phyloP scores from a whole-genome alignment of 2,113 vertebrate species.

The Taurulus bubalis region DNA sequence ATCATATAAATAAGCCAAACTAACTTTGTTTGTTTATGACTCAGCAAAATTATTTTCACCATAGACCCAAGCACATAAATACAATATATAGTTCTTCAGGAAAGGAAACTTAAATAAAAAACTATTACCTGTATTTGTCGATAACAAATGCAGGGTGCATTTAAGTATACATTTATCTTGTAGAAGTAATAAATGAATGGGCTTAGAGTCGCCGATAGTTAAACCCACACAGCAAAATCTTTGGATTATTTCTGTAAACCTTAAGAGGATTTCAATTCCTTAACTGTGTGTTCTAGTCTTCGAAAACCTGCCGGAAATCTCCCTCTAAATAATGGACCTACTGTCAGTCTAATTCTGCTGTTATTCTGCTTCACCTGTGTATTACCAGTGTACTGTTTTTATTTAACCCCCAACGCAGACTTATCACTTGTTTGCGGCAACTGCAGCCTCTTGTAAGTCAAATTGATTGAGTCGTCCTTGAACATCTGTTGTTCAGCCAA shows the following conservation, averaged over 20 bases:
- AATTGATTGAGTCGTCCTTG: constrained; percentile 85
- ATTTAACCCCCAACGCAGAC: constrained; percentile 43
- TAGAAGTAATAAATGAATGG: not conserved
- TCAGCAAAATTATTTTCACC: constrained; percentile 31
- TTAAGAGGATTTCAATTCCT: constrained; percentile 26
- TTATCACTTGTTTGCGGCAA: constrained; percentile 72
- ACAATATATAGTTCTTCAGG: not conserved
- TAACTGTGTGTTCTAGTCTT: constrained; percentile 33
- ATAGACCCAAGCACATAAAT: constrained; percentile 9
- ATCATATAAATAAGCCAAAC: constrained; percentile 27
- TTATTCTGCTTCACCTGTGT: constrained; percentile 42
- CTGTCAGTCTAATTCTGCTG: constrained; percentile 32
- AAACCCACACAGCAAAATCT: constrained; percentile 4
- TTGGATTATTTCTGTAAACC: constrained; percentile 27
- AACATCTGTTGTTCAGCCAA: constrained; percentile 85
- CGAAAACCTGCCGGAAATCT: constrained; percentile 57
- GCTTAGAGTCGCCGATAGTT: constrained; percentile 10
- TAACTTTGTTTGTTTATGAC: constrained; percentile 26
- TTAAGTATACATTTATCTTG: not conserved
- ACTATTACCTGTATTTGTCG: not conserved
- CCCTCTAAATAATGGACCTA: constrained; percentile 37
- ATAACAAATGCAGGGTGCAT: constrained; percentile 10
- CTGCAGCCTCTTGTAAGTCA: constrained; percentile 77
- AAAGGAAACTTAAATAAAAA: constrained; percentile 25
- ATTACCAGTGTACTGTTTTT: constrained; percentile 51